Evolutionary conservation across 2,797 vertebrate species (phyloP).

Genomic region (Crenichthys baileyi): DNA sequence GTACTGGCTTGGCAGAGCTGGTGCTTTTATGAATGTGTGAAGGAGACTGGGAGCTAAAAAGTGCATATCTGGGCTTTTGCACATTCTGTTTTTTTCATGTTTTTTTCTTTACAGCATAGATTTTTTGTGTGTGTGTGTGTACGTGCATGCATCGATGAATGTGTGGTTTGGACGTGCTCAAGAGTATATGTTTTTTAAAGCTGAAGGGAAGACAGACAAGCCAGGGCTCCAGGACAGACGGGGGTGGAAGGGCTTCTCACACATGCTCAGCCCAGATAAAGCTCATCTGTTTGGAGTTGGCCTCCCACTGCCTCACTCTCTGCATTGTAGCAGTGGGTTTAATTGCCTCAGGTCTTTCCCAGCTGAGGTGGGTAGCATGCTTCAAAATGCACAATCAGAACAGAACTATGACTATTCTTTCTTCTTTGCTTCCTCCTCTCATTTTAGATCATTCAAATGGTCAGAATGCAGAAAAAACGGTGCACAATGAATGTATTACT

Average conservation of each 20-base stretch:
- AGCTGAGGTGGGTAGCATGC: slow-evolving; percentile 66
- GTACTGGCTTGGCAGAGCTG: slow-evolving; percentile 47
- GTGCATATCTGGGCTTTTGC: slow-evolving; percentile 55
- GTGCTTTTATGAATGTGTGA: slow-evolving; percentile 40
- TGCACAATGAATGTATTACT: slow-evolving; percentile 1
- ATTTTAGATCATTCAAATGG: slow-evolving; percentile 37
- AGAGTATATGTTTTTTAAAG: slow-evolving; percentile 65
- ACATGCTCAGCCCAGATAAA: slow-evolving; percentile 84
- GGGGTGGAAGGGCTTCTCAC: slow-evolving; percentile 74
- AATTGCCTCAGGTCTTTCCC: slow-evolving; percentile 73
- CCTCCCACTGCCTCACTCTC: slow-evolving; percentile 75
- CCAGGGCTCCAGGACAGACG: slow-evolving; percentile 70
- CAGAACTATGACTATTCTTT: slow-evolving; percentile 40
- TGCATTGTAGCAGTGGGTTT: slow-evolving; percentile 70
- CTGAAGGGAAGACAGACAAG: slow-evolving; percentile 72
- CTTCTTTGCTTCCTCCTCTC: slow-evolving; percentile 1
- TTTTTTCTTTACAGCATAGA: slow-evolving; percentile 40
- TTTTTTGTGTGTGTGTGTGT: neutral
- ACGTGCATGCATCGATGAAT: neutral
- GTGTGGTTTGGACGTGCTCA: slow-evolving; percentile 54
- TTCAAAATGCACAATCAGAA: slow-evolving; percentile 53
- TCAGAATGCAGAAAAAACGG: slow-evolving; percentile 26
- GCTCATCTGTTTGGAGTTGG: slow-evolving; percentile 80
- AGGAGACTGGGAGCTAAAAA: slow-evolving; percentile 50
- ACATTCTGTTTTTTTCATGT: slow-evolving; percentile 25